Evolutionary conservation across 2,888 invertebrate species (phyloP).

Genomic region (Perithous albicinctus): DNA sequence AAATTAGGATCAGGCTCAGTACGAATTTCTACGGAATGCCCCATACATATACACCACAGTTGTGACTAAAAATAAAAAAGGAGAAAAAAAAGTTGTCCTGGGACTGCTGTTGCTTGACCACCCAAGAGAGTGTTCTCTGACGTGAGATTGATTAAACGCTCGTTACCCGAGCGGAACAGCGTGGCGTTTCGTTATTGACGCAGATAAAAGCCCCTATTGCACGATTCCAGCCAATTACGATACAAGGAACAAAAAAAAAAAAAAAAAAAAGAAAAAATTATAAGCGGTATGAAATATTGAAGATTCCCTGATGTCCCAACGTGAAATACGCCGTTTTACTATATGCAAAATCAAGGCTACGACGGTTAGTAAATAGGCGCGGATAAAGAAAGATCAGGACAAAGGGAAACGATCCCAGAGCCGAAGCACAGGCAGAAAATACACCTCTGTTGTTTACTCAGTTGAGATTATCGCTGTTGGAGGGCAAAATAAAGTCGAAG

Average conservation of each 20-base stretch:
- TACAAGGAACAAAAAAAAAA: conserved; percentile 9
- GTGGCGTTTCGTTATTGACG: conserved; percentile 56
- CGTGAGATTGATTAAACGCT: conserved; percentile 57
- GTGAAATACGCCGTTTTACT: neutral
- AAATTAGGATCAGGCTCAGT: no score
- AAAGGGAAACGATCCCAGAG: neutral
- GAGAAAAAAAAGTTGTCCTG: neutral
- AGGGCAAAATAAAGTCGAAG: neutral
- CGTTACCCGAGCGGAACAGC: conserved; percentile 45
- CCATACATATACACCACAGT: no score
- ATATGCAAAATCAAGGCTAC: neutral
- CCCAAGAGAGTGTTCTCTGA: conserved; percentile 33
- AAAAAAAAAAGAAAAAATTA: conserved; percentile 12
- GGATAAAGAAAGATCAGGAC: conserved; percentile 5
- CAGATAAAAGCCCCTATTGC: conserved; percentile 40
- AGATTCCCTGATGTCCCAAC: neutral
- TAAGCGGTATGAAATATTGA: conserved; percentile 33
- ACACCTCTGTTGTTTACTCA: neutral
- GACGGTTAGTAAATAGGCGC: conserved; percentile 1
- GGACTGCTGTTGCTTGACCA: conserved; percentile 38
- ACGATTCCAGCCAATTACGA: conserved; percentile 52
- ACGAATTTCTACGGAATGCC: no score
- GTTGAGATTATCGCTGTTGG: neutral
- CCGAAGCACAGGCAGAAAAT: neutral
- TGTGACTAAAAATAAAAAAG: neutral